Conservation (phyloP, 1,140 invertebrate species). For the Drosophila nikananu region DNA sequence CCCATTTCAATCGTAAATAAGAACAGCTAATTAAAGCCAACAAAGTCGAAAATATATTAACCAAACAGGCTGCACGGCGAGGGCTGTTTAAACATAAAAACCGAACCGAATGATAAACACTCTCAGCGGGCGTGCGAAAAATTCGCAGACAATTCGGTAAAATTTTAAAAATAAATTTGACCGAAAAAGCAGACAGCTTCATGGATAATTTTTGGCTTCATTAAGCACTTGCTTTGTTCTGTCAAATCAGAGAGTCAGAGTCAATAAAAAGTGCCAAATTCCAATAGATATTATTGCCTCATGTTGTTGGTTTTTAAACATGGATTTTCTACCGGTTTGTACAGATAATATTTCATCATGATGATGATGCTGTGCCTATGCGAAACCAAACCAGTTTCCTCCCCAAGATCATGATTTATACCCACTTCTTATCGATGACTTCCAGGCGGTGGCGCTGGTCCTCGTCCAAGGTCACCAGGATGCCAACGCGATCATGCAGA, state of each 20-base stretch:
- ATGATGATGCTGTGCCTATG: conserved; percentile 18
- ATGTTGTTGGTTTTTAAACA: neutral
- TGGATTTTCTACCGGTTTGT: conserved; percentile 46
- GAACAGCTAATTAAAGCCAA: conserved; percentile 20
- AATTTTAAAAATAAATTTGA: conserved; percentile 17
- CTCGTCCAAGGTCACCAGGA: conserved; percentile 84
- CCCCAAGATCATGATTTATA: neutral
- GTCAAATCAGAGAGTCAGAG: conserved; percentile 26
- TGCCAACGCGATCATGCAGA: conserved; percentile 85
- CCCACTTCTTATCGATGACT: conserved; percentile 86
- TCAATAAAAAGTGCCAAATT: conserved; percentile 23
- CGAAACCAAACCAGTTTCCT: conserved; percentile 48
- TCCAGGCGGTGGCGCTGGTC: conserved; percentile 85
- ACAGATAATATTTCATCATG: conserved; percentile 9
- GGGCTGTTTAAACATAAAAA: conserved; percentile 4
- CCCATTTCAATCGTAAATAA: conserved; percentile 17
- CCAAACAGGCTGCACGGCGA: conserved; percentile 25
- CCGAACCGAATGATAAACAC: conserved; percentile 41
- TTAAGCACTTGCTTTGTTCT: conserved; percentile 22
- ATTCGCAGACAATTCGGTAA: conserved; percentile 20
- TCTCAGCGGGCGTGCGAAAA: conserved; percentile 20
- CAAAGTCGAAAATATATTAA: conserved; percentile 33
- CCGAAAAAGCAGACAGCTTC: conserved; percentile 4
- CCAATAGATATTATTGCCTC: conserved; percentile 8
- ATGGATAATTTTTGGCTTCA: conserved; percentile 23